Evolutionary conservation across 1,140 invertebrate species (phyloP).

Genomic region (Agrilus planipennis): DNA sequence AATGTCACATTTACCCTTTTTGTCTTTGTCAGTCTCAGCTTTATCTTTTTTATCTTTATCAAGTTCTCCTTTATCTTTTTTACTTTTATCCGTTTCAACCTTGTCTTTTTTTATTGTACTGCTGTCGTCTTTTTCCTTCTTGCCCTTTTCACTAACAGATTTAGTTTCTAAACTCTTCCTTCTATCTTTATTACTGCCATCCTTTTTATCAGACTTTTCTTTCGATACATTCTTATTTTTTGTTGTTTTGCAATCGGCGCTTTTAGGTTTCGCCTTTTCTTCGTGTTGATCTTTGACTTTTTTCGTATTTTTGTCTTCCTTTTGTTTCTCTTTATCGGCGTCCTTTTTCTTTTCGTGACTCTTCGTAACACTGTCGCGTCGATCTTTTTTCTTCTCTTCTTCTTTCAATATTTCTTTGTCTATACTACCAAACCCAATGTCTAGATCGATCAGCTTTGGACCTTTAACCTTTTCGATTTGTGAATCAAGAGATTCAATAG

Average conservation of each 20-base stretch:
- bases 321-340: neutral
- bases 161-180: slow-evolving; percentile 5
- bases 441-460: too few species aligned
- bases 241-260: slow-evolving; percentile 4
- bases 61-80: slow-evolving; percentile 7
- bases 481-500: neutral
- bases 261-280: too few species aligned
- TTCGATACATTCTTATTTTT: slow-evolving; percentile 12
- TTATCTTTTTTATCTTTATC: slow-evolving; percentile 6
- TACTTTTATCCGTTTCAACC: slow-evolving; percentile 3
- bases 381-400: neutral
- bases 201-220: slow-evolving; percentile 1
- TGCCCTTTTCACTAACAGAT: neutral
- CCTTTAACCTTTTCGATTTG: slow-evolving; percentile 7
- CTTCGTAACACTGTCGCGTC: too few species aligned
- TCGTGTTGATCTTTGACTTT: too few species aligned
- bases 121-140: slow-evolving; percentile 11
- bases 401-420: slow-evolving; percentile 4
- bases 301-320: neutral
- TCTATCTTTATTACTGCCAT: slow-evolving; percentile 7
- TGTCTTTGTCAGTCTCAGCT: slow-evolving; percentile 7
- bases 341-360: too few species aligned
- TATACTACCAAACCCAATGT: slow-evolving; percentile 1
- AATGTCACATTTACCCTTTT: neutral
- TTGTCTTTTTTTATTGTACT: slow-evolving; percentile 10